Conservation (phyloP, 2,797 vertebrate species). For the Triplophysa yarkandensis region DNA sequence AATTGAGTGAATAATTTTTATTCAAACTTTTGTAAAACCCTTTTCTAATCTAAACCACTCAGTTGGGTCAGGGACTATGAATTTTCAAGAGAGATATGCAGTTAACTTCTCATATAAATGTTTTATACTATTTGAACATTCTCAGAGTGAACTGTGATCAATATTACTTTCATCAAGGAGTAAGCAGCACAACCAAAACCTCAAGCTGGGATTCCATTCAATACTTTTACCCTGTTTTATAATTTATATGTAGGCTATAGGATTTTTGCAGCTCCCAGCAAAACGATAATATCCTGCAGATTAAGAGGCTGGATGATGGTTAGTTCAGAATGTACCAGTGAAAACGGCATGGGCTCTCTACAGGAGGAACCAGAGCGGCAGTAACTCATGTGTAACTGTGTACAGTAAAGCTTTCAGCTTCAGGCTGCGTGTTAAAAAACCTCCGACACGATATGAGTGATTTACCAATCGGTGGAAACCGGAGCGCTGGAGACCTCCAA, state of each 20-base stretch:
- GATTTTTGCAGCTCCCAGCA: slow-evolving; percentile 23
- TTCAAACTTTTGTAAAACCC: background rate
- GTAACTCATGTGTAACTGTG: slow-evolving; percentile 19
- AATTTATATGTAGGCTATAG: slow-evolving; percentile 49
- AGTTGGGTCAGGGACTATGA: slow-evolving; percentile 3
- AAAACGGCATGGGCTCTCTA: slow-evolving; percentile 1
- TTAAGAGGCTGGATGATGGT: slow-evolving; percentile 25
- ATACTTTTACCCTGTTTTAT: slow-evolving; percentile 51
- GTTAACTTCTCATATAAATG: slow-evolving; percentile 23
- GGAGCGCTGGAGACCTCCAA: slow-evolving; percentile 11
- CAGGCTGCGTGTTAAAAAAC: slow-evolving; percentile 17
- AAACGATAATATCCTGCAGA: slow-evolving; percentile 39
- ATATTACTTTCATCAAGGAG: slow-evolving; percentile 28
- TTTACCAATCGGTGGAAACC: slow-evolving; percentile 10
- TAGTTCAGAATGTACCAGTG: slow-evolving; percentile 5
- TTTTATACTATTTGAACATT: slow-evolving; percentile 5
- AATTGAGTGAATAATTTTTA: background rate
- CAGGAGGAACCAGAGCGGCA: background rate
- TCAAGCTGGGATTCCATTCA: slow-evolving; percentile 22
- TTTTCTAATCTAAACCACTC: background rate
- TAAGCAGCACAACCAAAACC: slow-evolving; percentile 10
- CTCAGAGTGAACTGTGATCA: slow-evolving; percentile 16
- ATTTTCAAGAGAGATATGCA: slow-evolving; percentile 20
- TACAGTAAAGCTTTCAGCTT: slow-evolving; percentile 13
- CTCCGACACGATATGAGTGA: slow-evolving; percentile 17